Evolutionary conservation across 2,888 invertebrate genomes (phyloP).

Genomic region (Nomada lathburiana): DNA sequence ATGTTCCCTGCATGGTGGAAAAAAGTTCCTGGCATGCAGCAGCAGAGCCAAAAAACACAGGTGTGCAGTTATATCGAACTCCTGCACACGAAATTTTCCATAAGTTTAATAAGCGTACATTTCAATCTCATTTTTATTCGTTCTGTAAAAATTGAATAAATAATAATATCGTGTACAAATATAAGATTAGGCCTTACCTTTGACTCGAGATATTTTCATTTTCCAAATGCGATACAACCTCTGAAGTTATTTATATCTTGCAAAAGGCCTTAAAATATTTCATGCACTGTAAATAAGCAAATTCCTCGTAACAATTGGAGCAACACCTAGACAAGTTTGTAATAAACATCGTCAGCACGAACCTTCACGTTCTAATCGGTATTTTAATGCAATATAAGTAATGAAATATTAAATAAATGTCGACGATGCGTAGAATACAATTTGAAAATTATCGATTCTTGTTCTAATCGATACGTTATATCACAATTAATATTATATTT

Average conservation of each 20-base stretch:
- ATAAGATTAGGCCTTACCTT: constrained; percentile 30
- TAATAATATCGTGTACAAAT: constrained; percentile 28
- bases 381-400: too few species aligned
- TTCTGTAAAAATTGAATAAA: constrained; percentile 54
- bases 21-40: background rate
- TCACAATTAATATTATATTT: background rate
- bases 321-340: background rate
- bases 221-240: constrained; percentile 25
- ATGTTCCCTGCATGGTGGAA: background rate
- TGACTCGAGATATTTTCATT: constrained; percentile 31
- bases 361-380: background rate
- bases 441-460: background rate
- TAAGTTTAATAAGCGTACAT: constrained; percentile 39
- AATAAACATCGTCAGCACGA: background rate
- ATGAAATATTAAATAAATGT: background rate
- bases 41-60: constrained; percentile 1
- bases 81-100: constrained; percentile 32
- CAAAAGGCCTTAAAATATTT: constrained; percentile 11
- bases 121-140: constrained; percentile 26
- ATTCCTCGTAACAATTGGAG: constrained; percentile 29
- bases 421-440: background rate
- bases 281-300: constrained; percentile 33
- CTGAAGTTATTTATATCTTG: constrained; percentile 11
- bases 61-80: constrained; percentile 15
- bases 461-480: too few species aligned